These are phyloP conservation scores for Hydriomena furcata DNA, from an alignment of 2,888 invertebrate genomes.

Conservation along the genomic window DNA sequence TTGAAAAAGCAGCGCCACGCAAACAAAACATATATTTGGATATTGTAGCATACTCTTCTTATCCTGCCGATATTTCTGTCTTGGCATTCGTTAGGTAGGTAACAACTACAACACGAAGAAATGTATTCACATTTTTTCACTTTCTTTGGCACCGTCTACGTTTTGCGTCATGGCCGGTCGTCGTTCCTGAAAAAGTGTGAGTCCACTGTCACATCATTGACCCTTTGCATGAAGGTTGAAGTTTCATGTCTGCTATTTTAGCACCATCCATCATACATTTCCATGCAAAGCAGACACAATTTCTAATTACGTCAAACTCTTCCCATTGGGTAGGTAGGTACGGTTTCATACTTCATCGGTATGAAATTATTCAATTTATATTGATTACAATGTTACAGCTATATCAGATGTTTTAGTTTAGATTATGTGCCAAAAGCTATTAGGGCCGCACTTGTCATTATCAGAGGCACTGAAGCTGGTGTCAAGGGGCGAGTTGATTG, in stretches of 20 bases:
- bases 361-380: conserved; percentile 3
- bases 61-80: conserved; percentile 49
- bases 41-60: conserved; percentile 42
- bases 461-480: conserved; percentile 52
- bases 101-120: conserved; percentile 43
- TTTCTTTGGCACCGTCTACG: conserved; percentile 50
- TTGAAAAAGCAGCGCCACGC: conserved; percentile 39
- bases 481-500: conserved; percentile 74
- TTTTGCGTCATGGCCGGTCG: conserved; percentile 67
- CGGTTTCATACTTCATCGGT: too few relatives aligned
- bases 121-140: conserved; percentile 42
- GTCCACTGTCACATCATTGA: conserved; percentile 52
- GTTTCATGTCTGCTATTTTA: conserved; percentile 13
- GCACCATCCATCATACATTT: background rate
- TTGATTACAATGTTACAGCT: background rate
- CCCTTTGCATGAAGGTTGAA: conserved; percentile 51
- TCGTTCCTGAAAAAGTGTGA: conserved; percentile 64
- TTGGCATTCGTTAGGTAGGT: conserved; percentile 52
- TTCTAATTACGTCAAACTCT: too few relatives aligned
- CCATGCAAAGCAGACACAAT: too few relatives aligned
- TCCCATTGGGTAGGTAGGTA: too few relatives aligned
- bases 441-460: conserved; percentile 40
- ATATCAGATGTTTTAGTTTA: conserved; percentile 28
- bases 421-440: conserved; percentile 38
- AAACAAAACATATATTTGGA: conserved; percentile 38